A percentile compares a stretch with the other conserved stretches of the same genome.
Evolutionary conservation across 2,113 vertebrate species (phyloP).

Genomic region (Pyrgilauda ruficollis): DNA sequence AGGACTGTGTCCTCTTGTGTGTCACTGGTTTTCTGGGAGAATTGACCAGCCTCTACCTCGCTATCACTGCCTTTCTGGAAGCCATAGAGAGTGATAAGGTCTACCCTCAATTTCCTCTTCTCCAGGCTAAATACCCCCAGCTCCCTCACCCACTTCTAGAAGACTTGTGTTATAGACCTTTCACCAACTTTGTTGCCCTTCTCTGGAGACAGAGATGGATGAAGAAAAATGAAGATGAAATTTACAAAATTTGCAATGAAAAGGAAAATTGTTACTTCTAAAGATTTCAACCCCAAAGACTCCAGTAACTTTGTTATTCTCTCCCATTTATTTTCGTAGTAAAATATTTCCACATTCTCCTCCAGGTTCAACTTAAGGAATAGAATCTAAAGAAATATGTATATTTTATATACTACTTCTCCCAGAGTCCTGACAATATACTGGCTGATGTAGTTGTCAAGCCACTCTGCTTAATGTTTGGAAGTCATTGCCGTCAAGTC

Average conservation of each 20-base stretch:
- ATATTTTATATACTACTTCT: background rate
- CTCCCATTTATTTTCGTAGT: background rate
- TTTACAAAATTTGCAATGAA: background rate
- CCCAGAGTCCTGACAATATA: background rate
- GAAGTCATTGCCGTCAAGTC: background rate
- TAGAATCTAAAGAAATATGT: background rate
- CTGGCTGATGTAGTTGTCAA: background rate
- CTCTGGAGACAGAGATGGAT: background rate
- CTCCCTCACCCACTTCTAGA: background rate
- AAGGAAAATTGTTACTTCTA: background rate
- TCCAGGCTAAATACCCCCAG: background rate
- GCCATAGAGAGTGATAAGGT: rapidly evolving
- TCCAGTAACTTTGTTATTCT: background rate
- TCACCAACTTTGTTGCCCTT: background rate
- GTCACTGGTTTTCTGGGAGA: background rate
- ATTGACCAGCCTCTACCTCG: rapidly evolving
- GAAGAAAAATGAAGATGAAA: background rate
- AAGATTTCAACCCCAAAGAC: background rate
- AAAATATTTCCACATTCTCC: background rate
- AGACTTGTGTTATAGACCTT: background rate
- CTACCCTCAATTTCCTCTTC: background rate
- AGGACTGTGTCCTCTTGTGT: background rate
- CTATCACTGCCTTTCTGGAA: background rate
- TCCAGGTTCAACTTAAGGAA: background rate
- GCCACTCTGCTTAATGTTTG: background rate